Percentiles rank a stretch among this genome's conserved stretches.
Conservation (phyloP, 2,797 vertebrate species). For the Antrozous pallidus region DNA sequence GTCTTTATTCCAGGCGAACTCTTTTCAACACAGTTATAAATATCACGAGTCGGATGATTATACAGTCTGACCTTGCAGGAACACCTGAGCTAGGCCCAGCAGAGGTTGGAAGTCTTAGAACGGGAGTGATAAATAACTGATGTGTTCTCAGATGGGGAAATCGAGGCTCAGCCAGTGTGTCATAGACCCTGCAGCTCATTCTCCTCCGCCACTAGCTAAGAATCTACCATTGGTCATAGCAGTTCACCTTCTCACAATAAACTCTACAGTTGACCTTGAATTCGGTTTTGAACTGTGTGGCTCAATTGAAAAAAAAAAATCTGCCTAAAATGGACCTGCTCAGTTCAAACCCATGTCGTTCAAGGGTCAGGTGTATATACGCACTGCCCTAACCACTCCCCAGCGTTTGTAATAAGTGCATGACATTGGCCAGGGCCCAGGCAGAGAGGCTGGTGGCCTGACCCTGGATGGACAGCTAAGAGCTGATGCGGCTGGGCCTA, state of each 20-base stretch:
- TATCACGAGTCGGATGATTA: not conserved
- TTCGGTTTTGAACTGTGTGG: not conserved
- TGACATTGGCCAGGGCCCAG: not conserved
- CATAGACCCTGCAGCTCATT: not conserved
- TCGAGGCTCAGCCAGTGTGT: not conserved
- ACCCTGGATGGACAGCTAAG: not conserved
- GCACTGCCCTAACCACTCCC: not conserved
- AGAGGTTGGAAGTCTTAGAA: not conserved
- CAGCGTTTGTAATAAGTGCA: not conserved
- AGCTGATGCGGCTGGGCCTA: fast-evolving
- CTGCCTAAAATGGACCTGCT: not conserved
- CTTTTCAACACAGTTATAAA: not conserved
- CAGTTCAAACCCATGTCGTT: not conserved
- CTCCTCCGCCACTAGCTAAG: too few relatives aligned
- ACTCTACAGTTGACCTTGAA: not conserved
- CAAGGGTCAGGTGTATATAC: not conserved
- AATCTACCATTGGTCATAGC: fast-evolving
- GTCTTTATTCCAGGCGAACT: not conserved
- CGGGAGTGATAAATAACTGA: not conserved
- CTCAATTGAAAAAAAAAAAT: not conserved
- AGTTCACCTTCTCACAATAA: not conserved
- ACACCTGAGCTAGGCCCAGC: not conserved
- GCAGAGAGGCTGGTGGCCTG: not conserved
- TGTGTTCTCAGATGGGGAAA: not conserved
- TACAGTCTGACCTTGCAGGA: not conserved